Conservation (phyloP, 2,797 vertebrate species). For the Pseudochirops cupreus region DNA sequence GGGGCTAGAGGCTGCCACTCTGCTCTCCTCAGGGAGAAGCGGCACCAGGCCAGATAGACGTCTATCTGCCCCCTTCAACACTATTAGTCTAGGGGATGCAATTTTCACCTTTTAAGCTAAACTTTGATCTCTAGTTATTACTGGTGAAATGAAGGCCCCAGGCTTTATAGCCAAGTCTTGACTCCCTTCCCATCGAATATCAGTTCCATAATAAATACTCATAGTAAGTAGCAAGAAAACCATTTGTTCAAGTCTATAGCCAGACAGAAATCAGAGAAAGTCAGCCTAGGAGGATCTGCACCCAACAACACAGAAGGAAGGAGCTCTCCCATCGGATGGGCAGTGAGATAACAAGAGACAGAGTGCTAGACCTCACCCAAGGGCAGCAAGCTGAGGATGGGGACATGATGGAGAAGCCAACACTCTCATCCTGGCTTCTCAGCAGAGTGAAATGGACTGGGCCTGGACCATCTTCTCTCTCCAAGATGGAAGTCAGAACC, state of each 20-base stretch:
- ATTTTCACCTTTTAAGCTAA: neutral
- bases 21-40: neutral
- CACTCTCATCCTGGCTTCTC: neutral
- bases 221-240: neutral
- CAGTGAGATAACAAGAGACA: neutral
- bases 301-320: neutral
- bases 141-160: neutral
- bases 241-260: neutral
- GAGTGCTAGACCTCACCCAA: neutral
- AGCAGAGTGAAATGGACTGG: neutral
- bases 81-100: neutral
- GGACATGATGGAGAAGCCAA: neutral
- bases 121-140: neutral
- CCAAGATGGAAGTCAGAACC: neutral
- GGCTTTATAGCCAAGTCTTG: neutral
- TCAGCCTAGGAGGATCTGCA: neutral
- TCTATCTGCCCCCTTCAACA: neutral
- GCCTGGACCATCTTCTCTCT: neutral
- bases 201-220: neutral
- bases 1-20: neutral
- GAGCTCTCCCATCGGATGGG: neutral
- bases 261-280: neutral
- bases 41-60: neutral
- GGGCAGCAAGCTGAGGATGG: neutral
- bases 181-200: neutral